These are phyloP conservation scores for Aphidoletes aphidimyza DNA, from an alignment of 2,888 invertebrate genomes.

Conservation along the genomic window DNA sequence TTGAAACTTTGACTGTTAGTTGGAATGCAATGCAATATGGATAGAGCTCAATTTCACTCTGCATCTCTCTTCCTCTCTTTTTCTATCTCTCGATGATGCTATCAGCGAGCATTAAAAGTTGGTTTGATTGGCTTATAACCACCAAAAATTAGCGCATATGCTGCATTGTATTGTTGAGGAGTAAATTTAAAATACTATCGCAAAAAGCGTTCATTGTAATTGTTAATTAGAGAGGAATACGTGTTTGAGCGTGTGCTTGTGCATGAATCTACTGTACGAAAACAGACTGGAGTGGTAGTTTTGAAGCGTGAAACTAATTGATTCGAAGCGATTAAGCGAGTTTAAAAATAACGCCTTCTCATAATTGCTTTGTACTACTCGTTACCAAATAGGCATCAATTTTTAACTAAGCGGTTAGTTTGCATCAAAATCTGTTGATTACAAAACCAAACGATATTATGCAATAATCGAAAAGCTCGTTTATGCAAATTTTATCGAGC, in stretches of 20 bases:
- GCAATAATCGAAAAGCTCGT: too few species aligned
- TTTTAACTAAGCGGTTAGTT: constrained; percentile 21
- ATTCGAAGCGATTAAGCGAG: neutral
- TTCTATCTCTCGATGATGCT: too few species aligned
- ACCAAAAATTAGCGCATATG: neutral
- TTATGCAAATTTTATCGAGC: neutral
- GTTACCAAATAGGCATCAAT: neutral
- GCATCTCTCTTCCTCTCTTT: too few species aligned
- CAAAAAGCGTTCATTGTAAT: neutral
- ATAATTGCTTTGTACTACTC: neutral
- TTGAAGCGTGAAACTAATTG: neutral
- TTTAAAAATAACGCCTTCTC: constrained; percentile 13
- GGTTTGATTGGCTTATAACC: neutral
- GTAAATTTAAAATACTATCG: neutral
- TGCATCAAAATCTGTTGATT: neutral
- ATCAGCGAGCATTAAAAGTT: neutral
- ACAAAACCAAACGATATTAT: neutral
- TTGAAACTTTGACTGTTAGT: neutral
- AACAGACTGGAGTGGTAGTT: neutral
- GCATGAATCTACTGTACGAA: neutral
- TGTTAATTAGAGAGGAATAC: constrained; percentile 4
- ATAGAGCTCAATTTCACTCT: too few species aligned
- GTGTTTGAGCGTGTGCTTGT: neutral
- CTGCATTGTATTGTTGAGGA: neutral
- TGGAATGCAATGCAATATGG: too few species aligned